phyloP scores from a whole-genome alignment of 2,113 vertebrate species.

The Meriones unguiculatus region DNA sequence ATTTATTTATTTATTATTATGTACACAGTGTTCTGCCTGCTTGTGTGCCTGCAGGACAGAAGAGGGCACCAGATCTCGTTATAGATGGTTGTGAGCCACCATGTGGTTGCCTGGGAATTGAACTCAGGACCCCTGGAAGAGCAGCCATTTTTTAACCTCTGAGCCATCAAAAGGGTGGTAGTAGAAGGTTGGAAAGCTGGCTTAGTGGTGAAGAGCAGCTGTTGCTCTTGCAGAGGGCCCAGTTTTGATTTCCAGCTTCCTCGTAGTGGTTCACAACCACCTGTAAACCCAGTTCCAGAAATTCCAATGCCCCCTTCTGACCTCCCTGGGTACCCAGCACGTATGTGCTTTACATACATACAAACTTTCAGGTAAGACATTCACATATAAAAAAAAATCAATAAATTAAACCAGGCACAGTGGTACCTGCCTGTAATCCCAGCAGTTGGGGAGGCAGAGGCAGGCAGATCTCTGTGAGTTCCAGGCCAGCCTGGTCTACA shows the following conservation, averaged over 20 bases:
- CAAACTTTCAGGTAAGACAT: neutral
- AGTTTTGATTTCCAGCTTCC: neutral
- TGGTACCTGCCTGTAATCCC: too few relatives aligned
- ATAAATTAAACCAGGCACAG: neutral
- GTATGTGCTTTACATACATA: neutral
- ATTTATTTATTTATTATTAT: too few relatives aligned
- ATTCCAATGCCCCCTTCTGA: neutral
- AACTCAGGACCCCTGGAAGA: too few relatives aligned
- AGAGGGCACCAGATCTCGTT: too few relatives aligned
- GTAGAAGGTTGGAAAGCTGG: neutral
- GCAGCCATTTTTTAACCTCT: too few relatives aligned
- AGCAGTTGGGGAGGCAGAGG: too few relatives aligned
- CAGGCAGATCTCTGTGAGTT: too few relatives aligned
- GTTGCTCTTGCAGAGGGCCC: neutral
- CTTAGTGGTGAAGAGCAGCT: neutral
- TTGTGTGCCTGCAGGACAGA: too few relatives aligned
- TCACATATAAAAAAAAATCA: neutral
- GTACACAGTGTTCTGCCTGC: too few relatives aligned
- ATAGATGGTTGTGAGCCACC: too few relatives aligned
- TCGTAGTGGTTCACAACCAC: neutral
- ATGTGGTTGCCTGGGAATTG: too few relatives aligned
- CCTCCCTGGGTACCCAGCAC: neutral
- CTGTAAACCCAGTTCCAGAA: neutral
- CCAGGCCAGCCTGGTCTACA: too few relatives aligned
- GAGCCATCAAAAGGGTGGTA: neutral